Base-by-base conservation (phyloP, 2,888 invertebrate genomes). In the Papilio protenor region DNA sequence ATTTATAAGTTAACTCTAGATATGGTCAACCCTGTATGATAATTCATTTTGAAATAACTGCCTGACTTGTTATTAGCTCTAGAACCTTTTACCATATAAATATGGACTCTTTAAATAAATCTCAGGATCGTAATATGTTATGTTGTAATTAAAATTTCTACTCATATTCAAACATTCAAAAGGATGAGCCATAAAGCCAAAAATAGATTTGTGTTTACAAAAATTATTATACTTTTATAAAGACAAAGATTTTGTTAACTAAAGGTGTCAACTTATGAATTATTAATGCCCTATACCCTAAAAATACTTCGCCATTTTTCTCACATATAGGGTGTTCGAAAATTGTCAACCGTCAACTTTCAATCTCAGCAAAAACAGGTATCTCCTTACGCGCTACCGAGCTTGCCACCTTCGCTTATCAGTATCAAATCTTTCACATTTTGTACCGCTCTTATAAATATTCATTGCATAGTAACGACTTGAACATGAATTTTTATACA, bases 401-500 rank as follows among this genome's bases (percentile, higher is more conserved):
- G 84, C 85, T 86, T 82, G 80, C 79, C 84, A 83, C 83, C 77
- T 82, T 77, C 79, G 64, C 77, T 84, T 88, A 89, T 91, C 87
- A 81, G 83, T 85, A 88, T 88, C 88, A 89, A 89, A 91, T 90
- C 87, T 87, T 82, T 82, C 81, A 81, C 85, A 87, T 88, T 86
- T 88, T 87, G 86, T 82, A 78, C 73, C 79, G 72, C 81, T 79
- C 81, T 84, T 84, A 90, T 92, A 89, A 86, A 92, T 92, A 92
- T 91, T 91, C 90, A 91, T 88, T 86, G 81, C 70, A 8, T n/a
- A 72, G 72, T 61, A 73, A 80, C 86, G 85, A 88, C 88, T 90
- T 86, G 84, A 83, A 84, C 84, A 88, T 90, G 90, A 88, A 91
- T 91, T 88, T 91, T 90, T 88, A 90, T 89, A 86, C 82, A 47